Base-by-base conservation (phyloP, 2,888 invertebrate genomes). In the Trichogramma evanescens region DNA sequence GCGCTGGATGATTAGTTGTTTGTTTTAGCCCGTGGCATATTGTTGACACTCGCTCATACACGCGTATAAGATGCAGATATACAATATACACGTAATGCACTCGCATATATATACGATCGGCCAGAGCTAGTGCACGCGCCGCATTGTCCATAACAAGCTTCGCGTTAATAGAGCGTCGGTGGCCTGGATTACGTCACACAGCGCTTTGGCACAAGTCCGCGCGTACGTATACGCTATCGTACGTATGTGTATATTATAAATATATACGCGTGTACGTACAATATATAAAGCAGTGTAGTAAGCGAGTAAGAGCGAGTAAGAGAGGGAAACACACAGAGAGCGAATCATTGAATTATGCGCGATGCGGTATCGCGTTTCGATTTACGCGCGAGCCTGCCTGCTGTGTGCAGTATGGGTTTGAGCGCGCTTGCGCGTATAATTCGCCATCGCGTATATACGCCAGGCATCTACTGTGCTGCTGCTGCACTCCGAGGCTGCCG, bases 171-270 rank as follows among this genome's bases (percentile, higher is more conserved):
- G 62, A 59, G 26, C 59, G 48, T 46, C 54, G 51, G 57, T 56
- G 62, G 56, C 62, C 62, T 56, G 62, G 63, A 63, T 63, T 63
- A 59, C 63, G 60, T 60, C 60, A 63, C 46, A 56, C 26, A 52
- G 13, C 26, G 13, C 43, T 26, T 26, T 26, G 26, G 26, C 26
- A 26, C 26, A 3, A 26, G 26, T 26, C 26, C 2, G 26, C 26
- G 13, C n/a, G n/a, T n/a, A n/a, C n/a, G n/a, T n/a, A n/a, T 13
- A 13, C 13, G 26, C 26, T 26, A 26, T 26, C 26, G 26, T 3
- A 26, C 3, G 26, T 26, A 26, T 26, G 26, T 26, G 26, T 26
- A 26, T 26, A 26, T 26, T 3, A 26, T n/a, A n/a, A n/a, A n/a
- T 26, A 26, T 26, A 26, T 13, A 13, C 26, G 26, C 26, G 26